Evolutionary conservation across 2,113 vertebrate genomes (phyloP).

Genomic region (Pelusios castaneus): DNA sequence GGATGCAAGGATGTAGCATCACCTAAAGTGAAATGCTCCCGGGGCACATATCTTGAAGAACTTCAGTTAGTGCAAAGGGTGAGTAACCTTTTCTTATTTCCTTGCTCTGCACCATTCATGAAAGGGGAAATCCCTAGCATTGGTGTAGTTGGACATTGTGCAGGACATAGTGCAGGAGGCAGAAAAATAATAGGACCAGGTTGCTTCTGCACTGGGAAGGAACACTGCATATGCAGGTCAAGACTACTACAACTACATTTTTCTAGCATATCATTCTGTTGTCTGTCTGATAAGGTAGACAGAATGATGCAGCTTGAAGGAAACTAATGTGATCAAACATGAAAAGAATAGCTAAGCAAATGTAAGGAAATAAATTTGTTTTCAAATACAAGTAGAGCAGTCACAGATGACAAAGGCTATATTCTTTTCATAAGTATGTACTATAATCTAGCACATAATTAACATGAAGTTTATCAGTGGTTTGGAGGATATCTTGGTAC

Average conservation of each 20-base stretch:
- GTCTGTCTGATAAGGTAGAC: conserved; percentile 38
- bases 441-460: conserved; percentile 54
- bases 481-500: conserved; percentile 35
- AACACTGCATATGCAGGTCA: neutral
- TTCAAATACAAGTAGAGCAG: conserved; percentile 34
- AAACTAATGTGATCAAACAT: conserved; percentile 40
- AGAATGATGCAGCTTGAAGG: conserved; percentile 50
- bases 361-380: conserved; percentile 48
- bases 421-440: conserved; percentile 46
- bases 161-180: rapidly evolving
- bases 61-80: too few species aligned
- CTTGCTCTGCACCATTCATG: neutral
- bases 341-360: conserved; percentile 48
- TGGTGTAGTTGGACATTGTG: neutral
- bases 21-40: too few species aligned
- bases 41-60: too few species aligned
- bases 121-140: neutral
- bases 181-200: neutral
- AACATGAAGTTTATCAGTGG: conserved; percentile 28
- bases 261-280: neutral
- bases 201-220: neutral
- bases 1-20: too few species aligned
- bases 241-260: neutral
- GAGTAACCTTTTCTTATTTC: too few species aligned
- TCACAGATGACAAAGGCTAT: conserved; percentile 53